Percentiles rank a stretch among this genome's conserved stretches.
Evolutionary conservation across 2,888 invertebrate species (phyloP).

Genomic region (Plagiodera versicolora): DNA sequence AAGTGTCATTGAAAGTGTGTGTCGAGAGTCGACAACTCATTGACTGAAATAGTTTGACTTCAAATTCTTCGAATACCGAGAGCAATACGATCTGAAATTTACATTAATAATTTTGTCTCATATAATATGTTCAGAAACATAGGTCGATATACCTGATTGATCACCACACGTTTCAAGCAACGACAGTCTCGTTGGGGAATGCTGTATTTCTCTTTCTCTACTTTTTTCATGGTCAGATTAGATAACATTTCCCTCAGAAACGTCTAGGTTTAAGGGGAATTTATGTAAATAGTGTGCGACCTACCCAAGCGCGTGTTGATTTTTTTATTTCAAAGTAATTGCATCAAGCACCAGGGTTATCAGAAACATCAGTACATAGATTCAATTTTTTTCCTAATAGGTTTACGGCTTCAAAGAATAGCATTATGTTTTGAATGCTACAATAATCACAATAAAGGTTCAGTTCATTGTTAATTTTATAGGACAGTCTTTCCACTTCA

Average conservation of each 20-base stretch:
- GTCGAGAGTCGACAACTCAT: background rate
- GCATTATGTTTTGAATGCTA: no score
- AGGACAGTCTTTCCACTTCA: no score
- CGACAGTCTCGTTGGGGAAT: background rate
- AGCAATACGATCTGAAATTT: background rate
- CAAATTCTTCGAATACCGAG: background rate
- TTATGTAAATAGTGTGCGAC: no score
- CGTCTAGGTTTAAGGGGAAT: no score
- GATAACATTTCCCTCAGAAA: background rate
- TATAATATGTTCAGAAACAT: background rate
- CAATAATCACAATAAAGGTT: no score
- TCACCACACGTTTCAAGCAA: background rate
- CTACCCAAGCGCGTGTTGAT: no score
- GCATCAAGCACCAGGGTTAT: no score
- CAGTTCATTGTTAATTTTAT: no score
- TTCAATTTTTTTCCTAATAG: no score
- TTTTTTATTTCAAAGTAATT: no score
- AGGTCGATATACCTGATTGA: background rate
- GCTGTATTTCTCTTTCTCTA: background rate
- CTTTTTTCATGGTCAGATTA: background rate
- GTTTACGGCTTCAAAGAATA: no score
- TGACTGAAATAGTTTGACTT: background rate
- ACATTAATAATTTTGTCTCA: background rate
- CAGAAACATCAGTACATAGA: no score
- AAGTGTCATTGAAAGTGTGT: background rate